Base-by-base conservation (phyloP, 2,888 invertebrate species). In the Parnassius orleans region DNA sequence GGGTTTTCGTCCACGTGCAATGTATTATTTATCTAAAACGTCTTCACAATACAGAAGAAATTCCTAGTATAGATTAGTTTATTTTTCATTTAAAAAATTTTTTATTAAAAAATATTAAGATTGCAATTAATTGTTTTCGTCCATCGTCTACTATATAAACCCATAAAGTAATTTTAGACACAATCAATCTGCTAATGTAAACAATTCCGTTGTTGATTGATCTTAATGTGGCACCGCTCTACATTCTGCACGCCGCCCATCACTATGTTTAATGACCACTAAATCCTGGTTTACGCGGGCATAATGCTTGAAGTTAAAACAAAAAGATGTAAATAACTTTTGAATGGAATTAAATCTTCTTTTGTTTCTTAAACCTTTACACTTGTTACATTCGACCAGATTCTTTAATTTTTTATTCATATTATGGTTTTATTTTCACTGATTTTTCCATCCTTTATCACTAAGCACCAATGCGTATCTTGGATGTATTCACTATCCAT, bases 231-330 rank as follows among this genome's bases (percentile, higher is more conserved):
- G 54, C 24, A 55, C 57, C 48, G 60, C 33, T 53, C 63, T 53
- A 64, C 56, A 51, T 63, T 57, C 53, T 52, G 43, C 41, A 53
- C 44, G 42, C 44, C 52, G 44, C 50, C 51, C 43, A 62, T 58
- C 54, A 57, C 50, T 50, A 19, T 53, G 14, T 54, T 63, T 60
- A 65, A 63, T 51, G 44, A 60, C 24, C 60, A 62, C 61, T 62
- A 51, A 59, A 56, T 59, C 15, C 15, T 57, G 44, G 14, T 43
- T 53, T 48, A 43, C 42, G 56, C 55, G 46, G 51, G 19, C 53
- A 57, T 52, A 51, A 46, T 51, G 24, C 12, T 47, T 42, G 12
- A 14, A 0, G 33, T 43, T 12, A 1, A 51, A 44, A 42, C 11
- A 57, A 51, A 57, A 51, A 7, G 24, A 10, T 47, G 52, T 63